These are phyloP conservation scores for Hyles lineata DNA, from an alignment of 2,888 invertebrate species.

Conservation along the genomic window DNA sequence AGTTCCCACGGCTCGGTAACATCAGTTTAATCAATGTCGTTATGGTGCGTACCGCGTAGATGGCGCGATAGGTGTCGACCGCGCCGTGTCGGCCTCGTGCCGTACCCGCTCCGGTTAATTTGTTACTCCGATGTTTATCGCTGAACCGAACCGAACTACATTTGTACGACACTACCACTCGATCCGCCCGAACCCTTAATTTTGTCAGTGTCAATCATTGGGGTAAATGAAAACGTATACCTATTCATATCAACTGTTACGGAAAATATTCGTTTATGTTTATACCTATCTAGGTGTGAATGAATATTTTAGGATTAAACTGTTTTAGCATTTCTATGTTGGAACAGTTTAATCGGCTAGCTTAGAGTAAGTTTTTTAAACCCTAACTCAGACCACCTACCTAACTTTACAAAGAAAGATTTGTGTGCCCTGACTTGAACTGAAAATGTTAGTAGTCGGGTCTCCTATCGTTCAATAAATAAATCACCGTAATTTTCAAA, in stretches of 20 bases:
- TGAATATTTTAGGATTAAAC: too few relatives aligned
- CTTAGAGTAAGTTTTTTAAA: too few relatives aligned
- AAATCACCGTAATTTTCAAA: background rate
- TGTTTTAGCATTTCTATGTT: too few relatives aligned
- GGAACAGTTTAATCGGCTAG: too few relatives aligned
- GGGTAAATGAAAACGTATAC: slow-evolving; percentile 15
- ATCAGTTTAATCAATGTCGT: slow-evolving; percentile 72
- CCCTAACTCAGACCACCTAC: too few relatives aligned
- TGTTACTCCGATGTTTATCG: slow-evolving; percentile 66
- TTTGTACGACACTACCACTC: slow-evolving; percentile 63
- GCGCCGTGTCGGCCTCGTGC: slow-evolving; percentile 44
- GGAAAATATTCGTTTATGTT: background rate
- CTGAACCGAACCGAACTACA: slow-evolving; percentile 49
- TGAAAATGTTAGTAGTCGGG: too few relatives aligned
- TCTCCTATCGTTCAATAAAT: background rate
- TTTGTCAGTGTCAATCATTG: slow-evolving; percentile 61
- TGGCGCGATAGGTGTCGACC: slow-evolving; percentile 58
- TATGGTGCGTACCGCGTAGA: slow-evolving; percentile 62
- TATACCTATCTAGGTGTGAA: background rate
- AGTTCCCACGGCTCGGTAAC: slow-evolving; percentile 44
- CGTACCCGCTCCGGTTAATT: slow-evolving; percentile 66
- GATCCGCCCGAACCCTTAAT: slow-evolving; percentile 57
- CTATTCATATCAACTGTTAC: background rate
- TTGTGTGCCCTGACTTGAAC: too few relatives aligned
- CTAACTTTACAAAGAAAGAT: too few relatives aligned